Percentiles rank a stretch among this genome's conserved stretches.
These are phyloP conservation scores for Holotrichia oblita DNA, from an alignment of 1,140 invertebrate species.

Conservation along the genomic window DNA sequence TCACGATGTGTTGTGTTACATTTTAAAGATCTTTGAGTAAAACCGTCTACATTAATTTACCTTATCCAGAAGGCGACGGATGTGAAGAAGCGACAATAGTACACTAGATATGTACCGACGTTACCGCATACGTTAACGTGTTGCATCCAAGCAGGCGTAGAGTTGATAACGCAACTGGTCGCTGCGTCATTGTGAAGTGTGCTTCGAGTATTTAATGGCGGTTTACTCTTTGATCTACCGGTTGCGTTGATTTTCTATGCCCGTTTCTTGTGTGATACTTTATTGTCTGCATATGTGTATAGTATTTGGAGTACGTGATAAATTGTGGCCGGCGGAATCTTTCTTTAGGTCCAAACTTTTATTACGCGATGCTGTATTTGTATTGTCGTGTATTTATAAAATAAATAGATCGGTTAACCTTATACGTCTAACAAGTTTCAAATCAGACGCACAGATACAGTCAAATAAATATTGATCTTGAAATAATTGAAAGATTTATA, in stretches of 20 bases:
- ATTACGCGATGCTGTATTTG: slow-evolving; percentile 9
- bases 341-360: not conserved
- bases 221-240: slow-evolving; percentile 28
- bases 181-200: slow-evolving; percentile 23
- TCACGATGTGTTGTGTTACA: not conserved
- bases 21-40: slow-evolving; percentile 7
- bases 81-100: slow-evolving; percentile 32
- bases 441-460: not conserved
- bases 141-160: slow-evolving; percentile 5
- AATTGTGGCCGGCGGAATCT: slow-evolving; percentile 26
- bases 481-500: not conserved
- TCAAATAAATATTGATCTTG: not conserved
- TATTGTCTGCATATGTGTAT: slow-evolving; percentile 16
- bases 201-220: slow-evolving; percentile 34
- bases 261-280: slow-evolving; percentile 26
- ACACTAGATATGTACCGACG: slow-evolving; percentile 12
- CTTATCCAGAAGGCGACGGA: slow-evolving; percentile 24
- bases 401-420: not conserved
- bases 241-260: slow-evolving; percentile 26
- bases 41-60: slow-evolving; percentile 13
- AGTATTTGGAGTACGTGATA: slow-evolving; percentile 31
- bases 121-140: slow-evolving; percentile 26
- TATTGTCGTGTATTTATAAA: slow-evolving; percentile 27
- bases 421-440: not conserved
- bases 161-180: slow-evolving; percentile 4